Evolutionary conservation across 2,888 invertebrate genomes (phyloP), one percentile per base, ranked within the genome.

Genomic region (Caenorhabditis macrosperma): DNA sequence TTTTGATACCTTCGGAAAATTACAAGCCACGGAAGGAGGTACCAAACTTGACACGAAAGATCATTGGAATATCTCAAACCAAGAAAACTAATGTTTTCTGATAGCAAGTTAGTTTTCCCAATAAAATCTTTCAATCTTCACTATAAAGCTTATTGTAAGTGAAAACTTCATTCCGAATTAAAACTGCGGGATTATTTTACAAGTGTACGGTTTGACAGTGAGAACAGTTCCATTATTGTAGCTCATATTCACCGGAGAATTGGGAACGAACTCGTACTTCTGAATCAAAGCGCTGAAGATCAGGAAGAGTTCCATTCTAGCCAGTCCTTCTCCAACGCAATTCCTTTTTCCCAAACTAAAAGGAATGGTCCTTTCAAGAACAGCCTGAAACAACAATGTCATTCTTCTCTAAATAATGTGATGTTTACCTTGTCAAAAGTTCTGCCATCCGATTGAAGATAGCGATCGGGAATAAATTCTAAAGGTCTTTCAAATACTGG

Each of bases 261-360:
- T 71, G 1, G 76, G 55, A 2, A 64, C 41, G 35, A 78, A 72
- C 35, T 77, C 77, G 41, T 63, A 81, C 46, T 68, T 78, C 30
- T 81, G 81, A 10, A 78, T 46, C 5, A 81, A 20, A 20, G 81
- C 61, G 0, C 69, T 38, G 35, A 78, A 60, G 15, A 75, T 72
- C 10, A 81, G 28, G 60, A 85, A 85, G 20, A 85, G 60, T 63
- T 85, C 85, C 61, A 83, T 69, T 4, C 81, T 46, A 5, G 85
- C 83, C 22, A 85, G 35, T 33, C 82, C 85, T 52, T 85, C 85
- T 30, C 85, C 85, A 4, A 81, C 83, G 59, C 85, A 85, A 26
- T 52, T 38, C 44, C 85, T 60, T 44, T 82, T 85, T 12, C 85
- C 85, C 48, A 83, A 71, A 20, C 78, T 80, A 69, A 85, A 85